Evolutionary conservation across 2,888 invertebrate species (phyloP), one percentile per base, ranked within the genome.

Genomic region (Leptopilina myrica): DNA sequence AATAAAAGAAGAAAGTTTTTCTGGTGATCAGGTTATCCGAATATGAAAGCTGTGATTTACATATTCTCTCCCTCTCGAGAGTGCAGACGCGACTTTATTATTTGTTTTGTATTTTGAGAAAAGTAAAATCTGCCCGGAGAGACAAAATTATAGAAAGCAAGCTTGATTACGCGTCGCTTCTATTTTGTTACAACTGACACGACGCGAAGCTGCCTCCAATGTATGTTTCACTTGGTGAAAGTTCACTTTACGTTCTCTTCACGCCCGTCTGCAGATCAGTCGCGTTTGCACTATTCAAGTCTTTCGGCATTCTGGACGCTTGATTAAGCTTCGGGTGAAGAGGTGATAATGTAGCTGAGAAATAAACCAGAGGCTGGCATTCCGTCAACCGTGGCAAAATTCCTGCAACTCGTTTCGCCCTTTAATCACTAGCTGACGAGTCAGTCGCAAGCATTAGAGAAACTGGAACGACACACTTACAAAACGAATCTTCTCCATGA

Each of bases 311-410:
- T 80, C 82, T 81, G 83, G 81, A 80, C 80, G 83, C 80, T 87
- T 89, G 89, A 89, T 89, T 89, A 89, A 89, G 86, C 87, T 87
- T 73, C 73, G 73, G 84, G 81, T 84, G 85, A 83, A 33, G 82
- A 81, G 86, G 87, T 88, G 87, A 88, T 84, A 86, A 87, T 87
- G 86, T 85, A 83, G 84, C 82, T 80, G 84, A 80, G 84, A 81
- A 83, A 82, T 83, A 82, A 78, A 77, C 69, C 85, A 84, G 85
- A 79, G 83, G 86, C 84, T 87, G 84, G 84, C 85, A 86, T 85
- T 83, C 76, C 79, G 40, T 82, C 79, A 79, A 83, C 82, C 79
- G 78, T 80, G 76, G 78, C 73, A 66, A 80, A 82, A 80, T 85
- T 81, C 75, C 77, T 80, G 78, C 79, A 80, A 86, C 81, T 85